Base-by-base conservation (phyloP, 2,113 vertebrate species). In the Capra hircus region DNA sequence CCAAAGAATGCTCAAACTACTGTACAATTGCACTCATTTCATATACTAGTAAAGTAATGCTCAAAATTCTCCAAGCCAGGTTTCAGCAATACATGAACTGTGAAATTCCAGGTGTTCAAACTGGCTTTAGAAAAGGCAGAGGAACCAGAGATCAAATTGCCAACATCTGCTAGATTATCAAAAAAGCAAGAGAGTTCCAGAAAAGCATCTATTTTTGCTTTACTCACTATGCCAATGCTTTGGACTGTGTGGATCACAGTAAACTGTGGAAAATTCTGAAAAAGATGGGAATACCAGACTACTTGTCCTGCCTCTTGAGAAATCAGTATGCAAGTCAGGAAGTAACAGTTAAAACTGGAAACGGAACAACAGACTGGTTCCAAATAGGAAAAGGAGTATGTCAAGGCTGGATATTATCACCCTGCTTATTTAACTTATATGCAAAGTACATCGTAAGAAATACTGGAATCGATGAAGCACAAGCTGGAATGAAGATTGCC, bases 11-110 rank as follows among this genome's bases (percentile, higher is more conserved):
- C 64, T 36, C 17, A 67, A 67, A 67, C n/a, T 21, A 36, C 17
- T 0, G 0, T 4, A 36, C n/a, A 67, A 5, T 36, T 36, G 33
- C 9, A 67, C 17, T 67, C 64, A 67, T 19, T 8, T 36, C 17
- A 67, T n/a, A 36, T 0, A 0, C 33, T 36, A 67, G 64, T 36
- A 11, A 67, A 67, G 33, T 36, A 67, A 67, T 64, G 30, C 30
- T 64, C 62, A 64, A 30, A 64, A 64, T 64, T 64, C 60, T 64
- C 60, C 30, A 64, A 8, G 30, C 30, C 14, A 64, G 30, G 30
- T 14, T 62, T 62, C 6, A 62, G 28, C 30, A 64, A 64, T 64
- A 33, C 5, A 28, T 33, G 14, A 64, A 16, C 14, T 3, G 0
- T 33, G 60, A 33, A 64, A 30, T 64, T 64, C 60, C 60, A 64